phyloP scores from a whole-genome alignment of 2,797 vertebrate genomes.

The Tinamus major region DNA sequence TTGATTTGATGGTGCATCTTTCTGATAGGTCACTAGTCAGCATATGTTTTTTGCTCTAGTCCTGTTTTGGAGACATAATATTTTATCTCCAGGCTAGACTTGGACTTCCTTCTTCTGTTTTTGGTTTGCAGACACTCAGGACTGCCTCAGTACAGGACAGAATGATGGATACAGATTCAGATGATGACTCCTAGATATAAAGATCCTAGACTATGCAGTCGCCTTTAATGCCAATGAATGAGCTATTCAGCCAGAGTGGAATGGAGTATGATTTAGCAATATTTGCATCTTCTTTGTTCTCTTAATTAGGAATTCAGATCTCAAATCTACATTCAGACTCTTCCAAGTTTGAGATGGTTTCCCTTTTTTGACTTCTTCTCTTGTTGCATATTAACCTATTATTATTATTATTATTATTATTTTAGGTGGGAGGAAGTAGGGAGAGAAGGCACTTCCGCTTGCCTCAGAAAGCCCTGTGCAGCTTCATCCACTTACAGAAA shows the following conservation, averaged over 20 bases:
- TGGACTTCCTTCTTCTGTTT: background rate
- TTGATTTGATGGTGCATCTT: background rate
- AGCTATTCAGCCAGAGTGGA: background rate
- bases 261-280: background rate
- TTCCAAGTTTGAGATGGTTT: background rate
- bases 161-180: background rate
- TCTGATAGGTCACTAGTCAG: background rate
- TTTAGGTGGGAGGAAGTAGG: too few relatives aligned
- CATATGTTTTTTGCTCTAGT: background rate
- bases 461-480: background rate
- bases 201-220: background rate
- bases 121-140: background rate
- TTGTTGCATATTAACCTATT: background rate
- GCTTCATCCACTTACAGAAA: background rate
- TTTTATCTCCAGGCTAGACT: background rate
- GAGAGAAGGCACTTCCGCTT: background rate
- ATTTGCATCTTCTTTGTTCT: background rate
- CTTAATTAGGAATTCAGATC: background rate
- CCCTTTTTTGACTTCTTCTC: background rate
- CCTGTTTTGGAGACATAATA: background rate
- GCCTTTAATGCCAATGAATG: background rate
- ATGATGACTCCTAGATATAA: conserved; percentile 18
- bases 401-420: background rate
- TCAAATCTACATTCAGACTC: background rate
- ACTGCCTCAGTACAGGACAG: background rate